Percentiles rank a stretch among this genome's conserved stretches.
Evolutionary conservation across 2,888 invertebrate species (phyloP).

Genomic region (Frankliniella fusca): DNA sequence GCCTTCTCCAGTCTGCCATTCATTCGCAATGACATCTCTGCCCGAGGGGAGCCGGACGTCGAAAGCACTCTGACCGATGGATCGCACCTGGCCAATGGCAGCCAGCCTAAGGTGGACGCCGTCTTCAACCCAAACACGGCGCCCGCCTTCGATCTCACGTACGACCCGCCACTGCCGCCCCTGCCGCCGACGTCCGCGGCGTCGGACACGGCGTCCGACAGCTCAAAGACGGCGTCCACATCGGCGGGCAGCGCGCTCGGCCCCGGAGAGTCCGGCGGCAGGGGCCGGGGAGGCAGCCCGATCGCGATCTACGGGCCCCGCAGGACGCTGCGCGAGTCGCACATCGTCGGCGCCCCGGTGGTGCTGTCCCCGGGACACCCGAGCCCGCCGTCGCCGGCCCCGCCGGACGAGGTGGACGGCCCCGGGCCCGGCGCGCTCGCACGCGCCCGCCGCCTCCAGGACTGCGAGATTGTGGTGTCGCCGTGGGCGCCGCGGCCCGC

Average conservation of each 20-base stretch:
- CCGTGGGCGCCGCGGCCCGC: neutral
- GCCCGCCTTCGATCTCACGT: neutral
- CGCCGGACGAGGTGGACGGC: slow-evolving; percentile 1
- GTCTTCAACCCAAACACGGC: neutral
- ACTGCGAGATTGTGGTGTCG: neutral
- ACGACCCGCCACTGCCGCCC: neutral
- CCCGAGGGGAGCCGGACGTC: neutral
- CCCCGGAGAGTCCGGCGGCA: too few species aligned
- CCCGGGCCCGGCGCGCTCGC: neutral
- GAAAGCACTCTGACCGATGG: too few species aligned
- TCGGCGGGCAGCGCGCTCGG: too few species aligned
- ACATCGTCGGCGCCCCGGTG: neutral
- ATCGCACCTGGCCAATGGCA: neutral
- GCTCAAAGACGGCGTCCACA: too few species aligned
- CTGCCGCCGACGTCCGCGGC: neutral
- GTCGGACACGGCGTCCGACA: too few species aligned
- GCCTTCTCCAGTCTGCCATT: neutral
- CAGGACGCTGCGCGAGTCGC: neutral
- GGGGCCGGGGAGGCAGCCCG: too few species aligned
- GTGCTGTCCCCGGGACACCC: neutral
- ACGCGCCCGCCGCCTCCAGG: neutral
- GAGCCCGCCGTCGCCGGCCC: neutral
- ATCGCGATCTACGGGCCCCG: neutral
- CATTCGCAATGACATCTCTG: neutral
- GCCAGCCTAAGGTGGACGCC: neutral